These are phyloP conservation scores for Cynocephalus volans DNA, from an alignment of 2,113 vertebrate species.

Conservation along the genomic window DNA sequence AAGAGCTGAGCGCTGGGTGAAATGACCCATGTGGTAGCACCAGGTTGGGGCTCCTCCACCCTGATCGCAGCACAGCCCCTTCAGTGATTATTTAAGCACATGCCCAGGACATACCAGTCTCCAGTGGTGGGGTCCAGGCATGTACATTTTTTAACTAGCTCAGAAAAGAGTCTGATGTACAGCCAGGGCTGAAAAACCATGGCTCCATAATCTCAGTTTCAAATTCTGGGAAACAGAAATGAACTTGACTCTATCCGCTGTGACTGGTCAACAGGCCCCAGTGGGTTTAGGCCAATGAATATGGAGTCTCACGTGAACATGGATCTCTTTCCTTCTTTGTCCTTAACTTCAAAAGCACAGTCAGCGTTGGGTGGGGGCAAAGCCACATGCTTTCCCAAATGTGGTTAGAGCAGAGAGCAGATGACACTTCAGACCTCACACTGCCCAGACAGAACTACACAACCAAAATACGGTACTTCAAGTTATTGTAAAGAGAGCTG, in stretches of 20 bases:
- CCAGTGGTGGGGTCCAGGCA: too few relatives aligned
- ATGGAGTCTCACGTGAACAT: fast-evolving
- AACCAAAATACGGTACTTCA: fast-evolving
- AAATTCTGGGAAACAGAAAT: background rate
- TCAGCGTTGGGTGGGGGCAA: background rate
- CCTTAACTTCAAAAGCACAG: background rate
- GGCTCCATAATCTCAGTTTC: background rate
- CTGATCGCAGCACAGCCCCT: background rate
- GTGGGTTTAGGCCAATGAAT: background rate
- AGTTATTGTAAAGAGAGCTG: background rate
- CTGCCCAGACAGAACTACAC: background rate
- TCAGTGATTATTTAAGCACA: fast-evolving
- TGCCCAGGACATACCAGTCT: background rate
- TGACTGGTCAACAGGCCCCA: background rate
- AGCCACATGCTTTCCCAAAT: background rate
- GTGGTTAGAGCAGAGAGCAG: background rate
- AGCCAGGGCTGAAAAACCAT: background rate
- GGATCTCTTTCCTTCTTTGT: background rate
- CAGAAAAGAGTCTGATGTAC: fast-evolving
- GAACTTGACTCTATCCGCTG: fast-evolving
- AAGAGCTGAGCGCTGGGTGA: fast-evolving
- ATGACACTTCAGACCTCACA: too few relatives aligned
- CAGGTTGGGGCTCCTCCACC: too few relatives aligned
- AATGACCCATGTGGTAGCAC: fast-evolving
- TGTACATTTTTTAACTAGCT: background rate